Base-by-base conservation (phyloP, 1,140 invertebrate species). In the Neodiprion pinetum region DNA sequence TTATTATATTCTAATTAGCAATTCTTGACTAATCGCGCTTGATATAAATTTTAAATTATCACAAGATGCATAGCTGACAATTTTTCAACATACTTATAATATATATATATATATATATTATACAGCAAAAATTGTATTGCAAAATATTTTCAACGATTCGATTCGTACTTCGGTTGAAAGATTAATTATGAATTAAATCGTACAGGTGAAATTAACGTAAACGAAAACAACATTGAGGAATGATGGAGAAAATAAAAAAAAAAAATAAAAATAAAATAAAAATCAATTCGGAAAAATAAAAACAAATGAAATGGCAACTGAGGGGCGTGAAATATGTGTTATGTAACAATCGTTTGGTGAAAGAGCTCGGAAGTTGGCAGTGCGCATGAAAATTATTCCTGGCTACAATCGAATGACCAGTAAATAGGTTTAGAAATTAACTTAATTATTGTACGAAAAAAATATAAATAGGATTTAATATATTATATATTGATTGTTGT, bases 301-400 rank as follows among this genome's bases (percentile, higher is more conserved):
- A 61, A 61, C 7, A 61, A 40, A 61, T 61, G 4, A 9, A 14
- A 61, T 61, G 53, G 53, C 53, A 61, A 61, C 5, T 61, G 53
- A 61, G 53, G 53, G 53, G 53, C 53, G 53, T 61, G 53, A 61
- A 61, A 61, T 61, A 14, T 61, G 53, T 5, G 5, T 40, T 40
- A 40, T 40, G 28, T 14, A 61, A 17, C n/a, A 7, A 61, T 61
- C 53, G 53, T 61, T 61, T 61, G 53, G 53, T 61, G 53, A 9
- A 61, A 61, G 5, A 61, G 53, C 53, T 61, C n/a, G 53, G 53
- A 61, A 61, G 53, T 61, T 61, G 53, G 53, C 53, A 61, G 53
- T 61, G 28, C 28, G n/a, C 3, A 61, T 61, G n/a, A 61, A 61
- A 61, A 61, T 61, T 61, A 9, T 61, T 61, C 53, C 53, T 61